Evolutionary conservation across 2,888 invertebrate genomes (phyloP).

Genomic region (Tryphoninae sp.): DNA sequence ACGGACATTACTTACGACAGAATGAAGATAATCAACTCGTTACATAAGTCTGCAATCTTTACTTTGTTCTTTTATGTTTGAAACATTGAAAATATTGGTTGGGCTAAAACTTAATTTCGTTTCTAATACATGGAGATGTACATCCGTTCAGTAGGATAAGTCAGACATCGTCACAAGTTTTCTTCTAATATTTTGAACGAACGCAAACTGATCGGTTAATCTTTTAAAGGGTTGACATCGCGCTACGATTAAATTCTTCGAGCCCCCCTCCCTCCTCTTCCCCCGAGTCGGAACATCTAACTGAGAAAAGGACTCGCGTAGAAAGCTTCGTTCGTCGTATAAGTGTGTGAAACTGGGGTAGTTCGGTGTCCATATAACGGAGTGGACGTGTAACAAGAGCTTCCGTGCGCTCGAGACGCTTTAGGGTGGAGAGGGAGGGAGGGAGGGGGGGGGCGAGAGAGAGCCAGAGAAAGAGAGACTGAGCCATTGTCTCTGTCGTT

Average conservation of each 20-base stretch:
- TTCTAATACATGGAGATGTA: too few species aligned
- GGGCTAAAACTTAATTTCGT: too few species aligned
- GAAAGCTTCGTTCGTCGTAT: conserved; percentile 28
- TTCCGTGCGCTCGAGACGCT: conserved; percentile 53
- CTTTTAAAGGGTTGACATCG: conserved; percentile 23
- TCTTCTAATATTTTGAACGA: conserved; percentile 5
- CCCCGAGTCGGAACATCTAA: neutral
- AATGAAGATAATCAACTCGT: too few species aligned
- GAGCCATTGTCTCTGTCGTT: conserved; percentile 16
- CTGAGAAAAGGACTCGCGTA: neutral
- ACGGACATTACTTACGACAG: too few species aligned
- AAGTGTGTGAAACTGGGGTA: conserved; percentile 56
- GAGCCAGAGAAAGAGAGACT: neutral
- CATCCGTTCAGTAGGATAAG: too few species aligned
- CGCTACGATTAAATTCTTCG: conserved; percentile 46
- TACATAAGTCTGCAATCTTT: too few species aligned
- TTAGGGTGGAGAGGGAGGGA: conserved; percentile 5
- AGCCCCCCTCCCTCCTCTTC: neutral
- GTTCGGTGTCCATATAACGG: conserved; percentile 51
- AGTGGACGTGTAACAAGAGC: conserved; percentile 61
- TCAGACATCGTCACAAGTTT: conserved; percentile 15
- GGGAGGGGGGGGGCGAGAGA: neutral
- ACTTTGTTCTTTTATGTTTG: too few species aligned
- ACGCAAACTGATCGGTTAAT: conserved; percentile 44
- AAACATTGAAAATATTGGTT: too few species aligned